Evolutionary conservation across 2,888 invertebrate species (phyloP).

Genomic region (Charanyca ferruginea): DNA sequence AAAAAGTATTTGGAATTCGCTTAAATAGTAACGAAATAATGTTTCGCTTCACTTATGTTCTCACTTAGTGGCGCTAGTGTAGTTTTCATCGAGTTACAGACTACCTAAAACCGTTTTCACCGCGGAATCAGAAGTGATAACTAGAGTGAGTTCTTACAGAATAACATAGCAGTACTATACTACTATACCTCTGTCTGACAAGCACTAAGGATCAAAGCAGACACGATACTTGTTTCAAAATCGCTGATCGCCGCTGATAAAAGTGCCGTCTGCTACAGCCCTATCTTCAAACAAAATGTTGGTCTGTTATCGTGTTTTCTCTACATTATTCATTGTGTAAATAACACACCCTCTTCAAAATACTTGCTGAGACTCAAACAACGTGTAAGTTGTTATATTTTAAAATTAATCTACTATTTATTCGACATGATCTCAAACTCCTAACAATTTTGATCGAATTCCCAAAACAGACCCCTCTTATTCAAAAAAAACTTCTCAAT

Average conservation of each 20-base stretch:
- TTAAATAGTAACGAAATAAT: no score
- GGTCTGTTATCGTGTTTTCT: background rate
- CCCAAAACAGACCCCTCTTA: constrained; percentile 14
- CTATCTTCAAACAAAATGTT: background rate
- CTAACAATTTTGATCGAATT: background rate
- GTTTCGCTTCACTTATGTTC: no score
- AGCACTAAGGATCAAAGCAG: background rate
- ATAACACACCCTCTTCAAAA: constrained; percentile 8
- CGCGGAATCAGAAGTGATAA: no score
- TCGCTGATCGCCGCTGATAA: background rate
- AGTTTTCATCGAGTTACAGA: no score
- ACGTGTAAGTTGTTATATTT: constrained; percentile 16
- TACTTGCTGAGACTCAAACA: constrained; percentile 15
- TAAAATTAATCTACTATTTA: constrained; percentile 28
- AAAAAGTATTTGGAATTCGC: no score
- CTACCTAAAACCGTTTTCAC: no score
- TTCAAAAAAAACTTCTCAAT: constrained; percentile 14
- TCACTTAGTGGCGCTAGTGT: no score
- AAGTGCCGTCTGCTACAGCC: background rate
- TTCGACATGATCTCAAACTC: constrained; percentile 23
- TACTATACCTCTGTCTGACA: background rate
- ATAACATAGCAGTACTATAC: no score
- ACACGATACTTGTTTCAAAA: background rate
- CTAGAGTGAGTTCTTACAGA: no score
- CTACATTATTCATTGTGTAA: constrained; percentile 1